Evolutionary conservation across 1,140 invertebrate genomes (phyloP).

Genomic region (Papilio glaucus): DNA sequence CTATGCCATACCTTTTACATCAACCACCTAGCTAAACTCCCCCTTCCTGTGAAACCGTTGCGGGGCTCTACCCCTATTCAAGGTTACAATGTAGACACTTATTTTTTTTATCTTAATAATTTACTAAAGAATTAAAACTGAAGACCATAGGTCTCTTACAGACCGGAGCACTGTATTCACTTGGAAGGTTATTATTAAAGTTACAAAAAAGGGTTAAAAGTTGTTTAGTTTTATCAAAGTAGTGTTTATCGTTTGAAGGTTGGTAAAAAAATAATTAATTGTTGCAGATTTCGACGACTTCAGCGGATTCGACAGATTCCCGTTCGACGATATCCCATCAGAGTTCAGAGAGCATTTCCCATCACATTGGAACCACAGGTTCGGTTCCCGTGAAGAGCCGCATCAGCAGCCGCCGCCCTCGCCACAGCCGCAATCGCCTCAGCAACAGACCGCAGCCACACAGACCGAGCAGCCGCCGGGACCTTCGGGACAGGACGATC

Average conservation of each 20-base stretch:
- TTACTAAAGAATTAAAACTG: too few relatives aligned
- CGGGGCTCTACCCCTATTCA: not conserved
- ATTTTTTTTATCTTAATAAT: too few relatives aligned
- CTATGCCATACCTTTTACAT: too few relatives aligned
- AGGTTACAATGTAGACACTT: too few relatives aligned
- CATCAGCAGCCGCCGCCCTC: constrained; percentile 52
- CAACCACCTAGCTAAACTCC: too few relatives aligned
- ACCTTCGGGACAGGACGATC: constrained; percentile 50
- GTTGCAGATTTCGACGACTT: constrained; percentile 79
- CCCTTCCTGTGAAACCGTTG: not conserved
- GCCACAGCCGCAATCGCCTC: constrained; percentile 56
- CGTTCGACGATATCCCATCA: constrained; percentile 84
- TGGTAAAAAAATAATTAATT: constrained; percentile 65
- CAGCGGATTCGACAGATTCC: constrained; percentile 83
- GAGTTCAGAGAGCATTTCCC: constrained; percentile 86
- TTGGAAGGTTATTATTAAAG: too few relatives aligned
- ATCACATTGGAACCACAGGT: constrained; percentile 80
- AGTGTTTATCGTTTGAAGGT: constrained; percentile 48
- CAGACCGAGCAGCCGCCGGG: constrained; percentile 76
- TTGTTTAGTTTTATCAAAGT: not conserved
- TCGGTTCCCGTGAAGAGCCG: constrained; percentile 64
- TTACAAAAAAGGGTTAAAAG: too few relatives aligned
- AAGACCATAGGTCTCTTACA: too few relatives aligned
- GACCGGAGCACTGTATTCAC: too few relatives aligned
- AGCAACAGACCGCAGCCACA: constrained; percentile 77